Conservation (phyloP, 2,797 vertebrate species). For the Enoplosus armatus region DNA sequence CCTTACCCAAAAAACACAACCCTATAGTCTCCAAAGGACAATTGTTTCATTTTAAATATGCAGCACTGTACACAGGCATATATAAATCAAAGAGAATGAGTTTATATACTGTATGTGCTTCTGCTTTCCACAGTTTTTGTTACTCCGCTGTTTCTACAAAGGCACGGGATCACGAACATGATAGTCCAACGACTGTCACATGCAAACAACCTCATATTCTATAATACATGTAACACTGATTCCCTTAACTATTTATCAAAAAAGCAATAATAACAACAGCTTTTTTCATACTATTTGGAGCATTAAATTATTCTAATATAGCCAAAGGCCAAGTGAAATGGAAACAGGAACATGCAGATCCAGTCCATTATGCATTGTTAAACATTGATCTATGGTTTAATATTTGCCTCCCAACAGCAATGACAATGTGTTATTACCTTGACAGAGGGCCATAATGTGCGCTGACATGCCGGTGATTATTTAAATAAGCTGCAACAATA, state of each 20-base stretch:
- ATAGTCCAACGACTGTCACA: slow-evolving; percentile 53
- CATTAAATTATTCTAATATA: slow-evolving; percentile 85
- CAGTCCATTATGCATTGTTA: slow-evolving; percentile 86
- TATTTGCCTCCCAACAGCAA: slow-evolving; percentile 84
- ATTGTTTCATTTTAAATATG: slow-evolving; percentile 38
- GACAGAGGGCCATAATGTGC: slow-evolving; percentile 82
- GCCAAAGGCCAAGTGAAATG: slow-evolving; percentile 83
- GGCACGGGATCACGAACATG: slow-evolving; percentile 21
- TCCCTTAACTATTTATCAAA: slow-evolving; percentile 77
- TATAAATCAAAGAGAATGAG: slow-evolving; percentile 38
- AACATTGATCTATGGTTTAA: slow-evolving; percentile 88
- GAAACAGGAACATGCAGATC: slow-evolving; percentile 82
- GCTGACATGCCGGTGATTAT: slow-evolving; percentile 81
- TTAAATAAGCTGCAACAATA: slow-evolving; percentile 83
- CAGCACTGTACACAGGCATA: background rate
- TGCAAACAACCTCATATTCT: slow-evolving; percentile 63
- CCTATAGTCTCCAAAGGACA: background rate
- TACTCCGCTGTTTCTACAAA: slow-evolving; percentile 14
- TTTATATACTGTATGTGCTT: slow-evolving; percentile 29
- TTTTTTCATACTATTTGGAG: slow-evolving; percentile 76
- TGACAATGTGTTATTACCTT: slow-evolving; percentile 85
- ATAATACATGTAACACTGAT: slow-evolving; percentile 64
- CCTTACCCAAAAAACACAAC: slow-evolving; percentile 22
- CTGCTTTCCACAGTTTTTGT: slow-evolving; percentile 31
- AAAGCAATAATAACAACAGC: slow-evolving; percentile 80